Evolutionary conservation across 2,113 vertebrate genomes (phyloP).

Genomic region (Crypturellus undulatus): DNA sequence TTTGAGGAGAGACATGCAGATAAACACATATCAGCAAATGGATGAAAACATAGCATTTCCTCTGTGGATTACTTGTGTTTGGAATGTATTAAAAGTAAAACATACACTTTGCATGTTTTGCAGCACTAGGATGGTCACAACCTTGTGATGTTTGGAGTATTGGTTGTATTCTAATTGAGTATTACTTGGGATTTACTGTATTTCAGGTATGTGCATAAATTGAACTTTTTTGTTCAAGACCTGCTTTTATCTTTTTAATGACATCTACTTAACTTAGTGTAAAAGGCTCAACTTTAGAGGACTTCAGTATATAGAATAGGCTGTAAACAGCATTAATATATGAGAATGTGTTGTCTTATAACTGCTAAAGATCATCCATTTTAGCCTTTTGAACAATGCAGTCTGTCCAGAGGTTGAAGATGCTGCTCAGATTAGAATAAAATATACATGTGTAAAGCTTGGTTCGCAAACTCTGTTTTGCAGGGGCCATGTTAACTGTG

Average conservation of each 20-base stretch:
- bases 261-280: not conserved
- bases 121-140: slow-evolving; percentile 94
- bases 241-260: not conserved
- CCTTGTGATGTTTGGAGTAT: slow-evolving; percentile 97
- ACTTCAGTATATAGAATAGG: not conserved
- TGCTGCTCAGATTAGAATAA: not conserved
- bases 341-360: not conserved
- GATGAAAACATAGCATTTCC: not conserved
- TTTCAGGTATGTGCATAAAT: slow-evolving; percentile 85
- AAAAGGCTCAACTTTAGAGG: not conserved
- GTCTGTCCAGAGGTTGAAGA: not conserved
- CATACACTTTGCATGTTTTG: not conserved
- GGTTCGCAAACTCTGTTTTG: not conserved
- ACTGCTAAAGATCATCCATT: not conserved
- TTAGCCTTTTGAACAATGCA: not conserved
- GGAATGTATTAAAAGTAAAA: not conserved
- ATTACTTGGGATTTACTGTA: slow-evolving; percentile 93
- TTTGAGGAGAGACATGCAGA: fast-evolving
- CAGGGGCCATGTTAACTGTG: not conserved
- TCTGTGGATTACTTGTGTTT: not conserved
- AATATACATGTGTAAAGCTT: not conserved
- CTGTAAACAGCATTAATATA: not conserved
- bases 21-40: not conserved
- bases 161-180: slow-evolving; percentile 95
- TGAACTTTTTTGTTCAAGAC: not conserved